Evolutionary conservation across 2,888 invertebrate genomes (phyloP).

Genomic region (Hypercompe scribonia): DNA sequence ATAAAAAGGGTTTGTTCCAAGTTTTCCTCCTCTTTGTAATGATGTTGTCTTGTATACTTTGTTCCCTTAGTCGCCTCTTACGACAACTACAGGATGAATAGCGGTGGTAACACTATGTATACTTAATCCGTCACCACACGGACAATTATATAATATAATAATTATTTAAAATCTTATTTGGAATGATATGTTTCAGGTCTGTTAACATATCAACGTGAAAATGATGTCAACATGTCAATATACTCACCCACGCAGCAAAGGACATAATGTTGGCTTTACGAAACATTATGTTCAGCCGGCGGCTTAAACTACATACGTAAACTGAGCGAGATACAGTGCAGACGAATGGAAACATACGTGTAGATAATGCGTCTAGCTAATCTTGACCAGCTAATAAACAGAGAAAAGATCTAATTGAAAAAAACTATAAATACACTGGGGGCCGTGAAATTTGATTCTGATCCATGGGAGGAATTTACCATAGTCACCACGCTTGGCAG

Average conservation of each 20-base stretch:
- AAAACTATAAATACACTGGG: too few species aligned
- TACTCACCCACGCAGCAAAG: background rate
- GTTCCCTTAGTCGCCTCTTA: too few species aligned
- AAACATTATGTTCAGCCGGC: slow-evolving; percentile 51
- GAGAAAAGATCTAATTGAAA: background rate
- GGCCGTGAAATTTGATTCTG: too few species aligned
- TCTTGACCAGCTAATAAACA: background rate
- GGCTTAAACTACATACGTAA: slow-evolving; percentile 50
- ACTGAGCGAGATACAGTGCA: slow-evolving; percentile 38
- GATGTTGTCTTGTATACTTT: too few species aligned
- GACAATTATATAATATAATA: background rate
- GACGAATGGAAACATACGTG: slow-evolving; percentile 16
- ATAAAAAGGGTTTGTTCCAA: too few species aligned
- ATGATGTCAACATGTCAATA: slow-evolving; percentile 5
- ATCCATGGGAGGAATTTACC: too few species aligned
- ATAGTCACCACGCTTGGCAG: too few species aligned
- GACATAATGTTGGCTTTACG: slow-evolving; percentile 51
- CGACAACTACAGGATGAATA: too few species aligned
- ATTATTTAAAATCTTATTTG: background rate
- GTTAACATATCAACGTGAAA: slow-evolving; percentile 6
- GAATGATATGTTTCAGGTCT: background rate
- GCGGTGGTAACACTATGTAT: too few species aligned
- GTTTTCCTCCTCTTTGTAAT: too few species aligned
- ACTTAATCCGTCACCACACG: too few species aligned
- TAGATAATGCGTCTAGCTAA: background rate